Percentiles rank a stretch among this genome's conserved stretches.
Conservation (phyloP, 2,888 invertebrate genomes). For the Acronicta alni region DNA sequence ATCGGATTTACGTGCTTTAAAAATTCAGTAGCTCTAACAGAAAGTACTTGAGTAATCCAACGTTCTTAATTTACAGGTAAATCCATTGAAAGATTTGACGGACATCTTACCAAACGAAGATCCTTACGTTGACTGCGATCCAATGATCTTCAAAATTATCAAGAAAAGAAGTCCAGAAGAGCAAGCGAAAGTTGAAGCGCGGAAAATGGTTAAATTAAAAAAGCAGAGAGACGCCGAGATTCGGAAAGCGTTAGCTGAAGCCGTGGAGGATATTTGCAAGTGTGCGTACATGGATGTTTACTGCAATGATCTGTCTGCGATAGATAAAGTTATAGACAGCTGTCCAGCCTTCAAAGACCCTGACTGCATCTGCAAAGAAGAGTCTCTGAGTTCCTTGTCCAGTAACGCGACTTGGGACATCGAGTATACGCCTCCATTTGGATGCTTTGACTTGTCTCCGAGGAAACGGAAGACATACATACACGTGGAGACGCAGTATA, state of each 20-base stretch:
- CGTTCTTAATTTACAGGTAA: conserved; percentile 76
- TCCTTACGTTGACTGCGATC: conserved; percentile 92
- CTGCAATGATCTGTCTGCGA: conserved; percentile 82
- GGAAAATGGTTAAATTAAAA: conserved; percentile 87
- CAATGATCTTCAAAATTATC: conserved; percentile 91
- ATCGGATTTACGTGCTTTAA: too few relatives aligned
- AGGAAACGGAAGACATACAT: conserved; percentile 84
- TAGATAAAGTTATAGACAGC: conserved; percentile 82
- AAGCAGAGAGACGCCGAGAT: conserved; percentile 87
- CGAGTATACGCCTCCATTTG: conserved; percentile 92
- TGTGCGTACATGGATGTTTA: conserved; percentile 87
- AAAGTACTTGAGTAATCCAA: too few relatives aligned
- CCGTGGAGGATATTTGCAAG: conserved; percentile 83
- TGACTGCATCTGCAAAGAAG: conserved; percentile 78
- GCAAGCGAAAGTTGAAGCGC: conserved; percentile 87
- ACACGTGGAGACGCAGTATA: conserved; percentile 91
- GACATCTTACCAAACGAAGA: conserved; percentile 89
- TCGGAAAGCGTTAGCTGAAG: conserved; percentile 83
- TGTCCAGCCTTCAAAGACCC: conserved; percentile 85
- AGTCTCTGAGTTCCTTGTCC: conserved; percentile 82
- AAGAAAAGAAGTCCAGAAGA: conserved; percentile 89
- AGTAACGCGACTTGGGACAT: conserved; percentile 92
- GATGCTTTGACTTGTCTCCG: conserved; percentile 90
- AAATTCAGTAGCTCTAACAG: too few relatives aligned
- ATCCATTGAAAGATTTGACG: conserved; percentile 90